Conservation (phyloP, 2,888 invertebrate genomes). For the Caenorhabditis doughertyi region DNA sequence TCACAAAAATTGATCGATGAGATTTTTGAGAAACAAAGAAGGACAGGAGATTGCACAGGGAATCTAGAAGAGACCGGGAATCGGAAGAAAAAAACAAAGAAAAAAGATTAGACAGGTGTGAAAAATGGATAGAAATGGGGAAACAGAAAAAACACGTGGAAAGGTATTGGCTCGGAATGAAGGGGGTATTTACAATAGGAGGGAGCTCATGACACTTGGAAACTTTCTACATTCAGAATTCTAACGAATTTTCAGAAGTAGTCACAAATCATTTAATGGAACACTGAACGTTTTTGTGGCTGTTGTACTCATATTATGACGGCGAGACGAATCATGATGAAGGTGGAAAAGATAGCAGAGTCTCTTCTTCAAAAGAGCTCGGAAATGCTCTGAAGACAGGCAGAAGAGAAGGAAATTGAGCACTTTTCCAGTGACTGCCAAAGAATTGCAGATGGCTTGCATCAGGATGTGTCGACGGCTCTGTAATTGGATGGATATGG, state of each 20-base stretch:
- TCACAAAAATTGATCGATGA: slow-evolving; percentile 44
- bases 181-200: slow-evolving; percentile 16
- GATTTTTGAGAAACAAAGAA: slow-evolving; percentile 5
- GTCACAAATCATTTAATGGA: slow-evolving; percentile 61
- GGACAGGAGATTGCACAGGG: neutral
- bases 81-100: neutral
- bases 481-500: slow-evolving; percentile 41
- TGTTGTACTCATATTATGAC: slow-evolving; percentile 59
- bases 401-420: slow-evolving; percentile 77
- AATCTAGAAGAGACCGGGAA: slow-evolving; percentile 9
- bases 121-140: neutral
- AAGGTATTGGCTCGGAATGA: slow-evolving; percentile 16
- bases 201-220: too few species aligned
- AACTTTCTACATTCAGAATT: too few species aligned
- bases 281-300: slow-evolving; percentile 66
- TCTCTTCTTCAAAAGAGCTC: slow-evolving; percentile 69
- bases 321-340: slow-evolving; percentile 23
- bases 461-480: slow-evolving; percentile 56
- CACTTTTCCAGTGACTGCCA: slow-evolving; percentile 74
- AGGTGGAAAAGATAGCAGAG: slow-evolving; percentile 52
- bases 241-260: neutral
- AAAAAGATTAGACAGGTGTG: slow-evolving; percentile 7
- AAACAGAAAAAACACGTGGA: slow-evolving; percentile 15
- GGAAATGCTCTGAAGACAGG: slow-evolving; percentile 74
- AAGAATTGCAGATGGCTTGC: slow-evolving; percentile 67